phyloP scores from a whole-genome alignment of 2,113 vertebrate genomes.

The Meles meles region DNA sequence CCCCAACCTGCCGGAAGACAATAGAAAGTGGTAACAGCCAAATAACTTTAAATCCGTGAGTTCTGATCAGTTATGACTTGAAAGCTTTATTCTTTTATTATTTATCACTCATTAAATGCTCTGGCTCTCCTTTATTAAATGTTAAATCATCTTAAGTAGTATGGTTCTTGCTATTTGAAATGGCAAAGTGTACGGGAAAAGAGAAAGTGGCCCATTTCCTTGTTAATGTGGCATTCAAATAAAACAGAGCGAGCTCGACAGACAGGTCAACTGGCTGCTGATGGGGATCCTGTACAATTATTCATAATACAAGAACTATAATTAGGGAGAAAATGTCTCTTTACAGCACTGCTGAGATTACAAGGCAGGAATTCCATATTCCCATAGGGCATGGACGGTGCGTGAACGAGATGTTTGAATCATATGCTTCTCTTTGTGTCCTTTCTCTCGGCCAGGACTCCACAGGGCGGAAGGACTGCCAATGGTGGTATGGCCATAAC shows the following conservation, averaged over 20 bases:
- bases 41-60: conserved; percentile 14
- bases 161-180: conserved; percentile 61
- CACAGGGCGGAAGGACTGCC: background rate
- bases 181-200: conserved; percentile 62
- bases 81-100: conserved; percentile 65
- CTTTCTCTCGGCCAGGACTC: background rate
- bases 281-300: conserved; percentile 19
- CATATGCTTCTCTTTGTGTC: background rate
- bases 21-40: background rate
- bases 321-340: conserved; percentile 58
- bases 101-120: conserved; percentile 70
- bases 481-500: too few species aligned
- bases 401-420: background rate
- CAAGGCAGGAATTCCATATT: conserved; percentile 7
- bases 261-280: conserved; percentile 62
- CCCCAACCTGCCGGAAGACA: background rate
- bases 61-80: conserved; percentile 39
- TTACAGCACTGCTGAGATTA: background rate
- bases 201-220: conserved; percentile 62
- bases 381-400: background rate
- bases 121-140: conserved; percentile 70
- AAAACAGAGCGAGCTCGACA: conserved; percentile 41
- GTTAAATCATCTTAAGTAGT: conserved; percentile 74
- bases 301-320: conserved; percentile 57
- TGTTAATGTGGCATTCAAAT: conserved; percentile 69